Conservation (phyloP, 2,797 vertebrate genomes). For the Myiothlypis coronata region DNA sequence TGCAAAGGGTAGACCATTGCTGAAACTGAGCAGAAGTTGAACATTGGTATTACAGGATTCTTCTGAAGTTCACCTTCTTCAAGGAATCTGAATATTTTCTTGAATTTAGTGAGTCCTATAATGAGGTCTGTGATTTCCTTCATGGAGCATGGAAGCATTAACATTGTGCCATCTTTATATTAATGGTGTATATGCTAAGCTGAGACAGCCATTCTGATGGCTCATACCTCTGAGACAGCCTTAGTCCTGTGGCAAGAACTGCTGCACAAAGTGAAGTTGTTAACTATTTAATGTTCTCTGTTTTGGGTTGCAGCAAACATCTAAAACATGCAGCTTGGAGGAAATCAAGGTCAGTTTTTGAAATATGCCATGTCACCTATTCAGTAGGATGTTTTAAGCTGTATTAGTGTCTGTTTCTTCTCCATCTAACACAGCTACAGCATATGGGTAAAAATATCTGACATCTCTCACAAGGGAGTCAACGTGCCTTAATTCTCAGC, state of each 20-base stretch:
- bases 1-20: background rate
- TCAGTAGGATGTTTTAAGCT: background rate
- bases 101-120: background rate
- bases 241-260: background rate
- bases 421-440: background rate
- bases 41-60: background rate
- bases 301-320: slow-evolving; percentile 1
- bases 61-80: background rate
- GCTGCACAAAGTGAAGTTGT: background rate
- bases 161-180: background rate
- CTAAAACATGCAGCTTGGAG: background rate
- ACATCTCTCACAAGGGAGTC: background rate
- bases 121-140: background rate
- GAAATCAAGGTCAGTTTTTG: background rate
- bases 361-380: background rate
- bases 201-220: background rate
- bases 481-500: background rate
- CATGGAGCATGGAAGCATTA: background rate
- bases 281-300: background rate
- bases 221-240: background rate
- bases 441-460: background rate
- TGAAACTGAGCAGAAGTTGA: background rate
- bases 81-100: background rate
- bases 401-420: background rate
- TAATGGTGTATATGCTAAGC: background rate